Evolutionary conservation across 2,888 invertebrate genomes (phyloP).

Genomic region (Syritta pipiens): DNA sequence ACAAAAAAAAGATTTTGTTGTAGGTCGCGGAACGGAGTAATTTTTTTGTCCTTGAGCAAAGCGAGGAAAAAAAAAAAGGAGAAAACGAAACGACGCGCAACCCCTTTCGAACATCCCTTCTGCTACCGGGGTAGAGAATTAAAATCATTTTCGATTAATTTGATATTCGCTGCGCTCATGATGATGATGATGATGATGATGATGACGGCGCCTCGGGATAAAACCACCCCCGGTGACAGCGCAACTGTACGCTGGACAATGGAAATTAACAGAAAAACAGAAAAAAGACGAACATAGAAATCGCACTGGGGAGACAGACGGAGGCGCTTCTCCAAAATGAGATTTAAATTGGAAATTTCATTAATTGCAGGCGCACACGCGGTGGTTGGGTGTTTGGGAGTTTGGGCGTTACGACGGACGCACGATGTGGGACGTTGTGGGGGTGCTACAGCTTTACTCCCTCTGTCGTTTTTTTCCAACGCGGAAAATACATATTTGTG

Average conservation of each 20-base stretch:
- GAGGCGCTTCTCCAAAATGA: constrained; percentile 56
- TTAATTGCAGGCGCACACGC: constrained; percentile 55
- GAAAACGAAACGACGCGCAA: constrained; percentile 17
- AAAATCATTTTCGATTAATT: constrained; percentile 68
- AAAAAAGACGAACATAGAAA: constrained; percentile 38
- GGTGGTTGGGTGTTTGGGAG: background rate
- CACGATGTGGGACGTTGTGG: too few species aligned
- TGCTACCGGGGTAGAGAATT: constrained; percentile 27
- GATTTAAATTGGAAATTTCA: constrained; percentile 68
- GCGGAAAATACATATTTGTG: constrained; percentile 9
- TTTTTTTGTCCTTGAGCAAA: constrained; percentile 59
- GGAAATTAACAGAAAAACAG: constrained; percentile 40
- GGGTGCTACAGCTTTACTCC: too few species aligned
- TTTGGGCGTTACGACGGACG: constrained; percentile 10
- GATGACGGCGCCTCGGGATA: background rate
- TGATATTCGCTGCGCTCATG: constrained; percentile 45
- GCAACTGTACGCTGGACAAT: constrained; percentile 39
- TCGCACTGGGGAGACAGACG: constrained; percentile 22
- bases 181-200: constrained; percentile 23
- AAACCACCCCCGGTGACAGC: constrained; percentile 44
- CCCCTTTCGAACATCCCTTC: constrained; percentile 32
- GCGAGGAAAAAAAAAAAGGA: constrained; percentile 7
- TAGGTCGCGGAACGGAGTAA: constrained; percentile 63
- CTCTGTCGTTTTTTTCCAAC: too few species aligned
- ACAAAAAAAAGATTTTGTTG: constrained; percentile 38